Conservation (phyloP, 2,888 invertebrate genomes). For the Lutraria lutraria region DNA sequence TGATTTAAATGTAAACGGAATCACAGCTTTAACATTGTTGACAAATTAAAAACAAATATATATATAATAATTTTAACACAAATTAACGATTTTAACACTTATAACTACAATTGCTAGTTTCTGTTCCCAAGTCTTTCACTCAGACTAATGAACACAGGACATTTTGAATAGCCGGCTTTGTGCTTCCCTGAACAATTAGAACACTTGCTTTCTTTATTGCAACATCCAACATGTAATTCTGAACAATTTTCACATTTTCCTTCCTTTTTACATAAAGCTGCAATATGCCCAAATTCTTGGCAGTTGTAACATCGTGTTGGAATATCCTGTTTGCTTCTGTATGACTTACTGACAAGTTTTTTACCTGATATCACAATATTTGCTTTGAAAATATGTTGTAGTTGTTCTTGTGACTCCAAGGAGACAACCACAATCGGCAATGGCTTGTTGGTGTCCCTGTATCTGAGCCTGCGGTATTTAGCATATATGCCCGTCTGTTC, state of each 20-base stretch:
- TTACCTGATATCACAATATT: neutral
- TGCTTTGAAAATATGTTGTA: constrained; percentile 1
- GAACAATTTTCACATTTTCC: constrained; percentile 35
- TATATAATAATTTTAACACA: neutral
- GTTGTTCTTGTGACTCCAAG: constrained; percentile 1
- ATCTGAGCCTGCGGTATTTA: constrained; percentile 16
- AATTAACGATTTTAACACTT: neutral
- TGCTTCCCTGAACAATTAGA: constrained; percentile 15
- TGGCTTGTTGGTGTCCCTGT: constrained; percentile 38
- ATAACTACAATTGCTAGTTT: neutral
- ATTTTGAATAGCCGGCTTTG: neutral
- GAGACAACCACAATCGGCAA: constrained; percentile 26
- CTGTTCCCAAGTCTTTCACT: neutral
- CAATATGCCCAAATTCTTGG: constrained; percentile 40
- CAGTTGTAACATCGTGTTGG: constrained; percentile 45
- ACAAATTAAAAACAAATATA: too few relatives aligned
- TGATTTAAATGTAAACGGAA: neutral
- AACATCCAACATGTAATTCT: neutral
- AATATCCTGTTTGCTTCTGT: constrained; percentile 23
- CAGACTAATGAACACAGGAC: neutral
- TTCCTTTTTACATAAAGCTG: constrained; percentile 6
- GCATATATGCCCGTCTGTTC: neutral
- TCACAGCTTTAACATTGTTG: too few relatives aligned
- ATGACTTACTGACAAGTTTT: neutral
- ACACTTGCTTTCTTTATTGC: neutral